These are phyloP conservation scores for Chascanopsetta lugubris DNA, from an alignment of 2,113 vertebrate species.

Conservation along the genomic window DNA sequence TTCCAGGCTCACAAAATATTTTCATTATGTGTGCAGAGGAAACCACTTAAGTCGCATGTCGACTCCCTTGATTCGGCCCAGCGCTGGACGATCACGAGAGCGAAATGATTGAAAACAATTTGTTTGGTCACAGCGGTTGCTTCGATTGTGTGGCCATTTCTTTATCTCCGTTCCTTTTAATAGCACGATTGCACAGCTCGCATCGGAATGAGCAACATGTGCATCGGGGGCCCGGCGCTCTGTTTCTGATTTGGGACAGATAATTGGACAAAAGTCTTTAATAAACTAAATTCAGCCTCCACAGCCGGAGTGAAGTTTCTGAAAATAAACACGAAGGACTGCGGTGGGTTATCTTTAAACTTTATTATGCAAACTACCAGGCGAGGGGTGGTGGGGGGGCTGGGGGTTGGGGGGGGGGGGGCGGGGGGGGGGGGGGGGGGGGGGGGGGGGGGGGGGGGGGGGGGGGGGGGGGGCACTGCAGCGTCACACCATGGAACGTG, in stretches of 20 bases:
- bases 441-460: too few species aligned
- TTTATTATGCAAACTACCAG: not conserved
- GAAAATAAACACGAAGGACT: constrained; percentile 29
- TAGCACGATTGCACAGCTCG: constrained; percentile 4
- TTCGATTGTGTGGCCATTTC: constrained; percentile 40
- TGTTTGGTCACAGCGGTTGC: constrained; percentile 68
- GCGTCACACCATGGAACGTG: not conserved
- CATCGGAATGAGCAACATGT: constrained; percentile 35
- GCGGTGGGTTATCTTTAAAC: constrained; percentile 1
- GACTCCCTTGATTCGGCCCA: constrained; percentile 34
- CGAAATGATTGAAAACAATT: constrained; percentile 61
- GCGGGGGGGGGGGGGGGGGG: too few species aligned
- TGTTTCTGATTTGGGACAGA: constrained; percentile 37
- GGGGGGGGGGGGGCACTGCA: not conserved
- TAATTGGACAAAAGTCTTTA: constrained; percentile 38
- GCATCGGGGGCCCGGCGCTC: not conserved
- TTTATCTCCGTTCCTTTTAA: constrained; percentile 37
- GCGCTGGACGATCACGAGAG: constrained; percentile 49
- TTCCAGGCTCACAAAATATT: constrained; percentile 64
- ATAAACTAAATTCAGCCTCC: constrained; percentile 29
- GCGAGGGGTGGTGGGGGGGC: too few species aligned
- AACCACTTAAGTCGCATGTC: constrained; percentile 51
- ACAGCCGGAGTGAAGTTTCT: constrained; percentile 2
- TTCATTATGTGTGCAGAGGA: constrained; percentile 61
- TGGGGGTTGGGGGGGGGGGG: too few species aligned